Base-by-base conservation (phyloP, 2,888 invertebrate genomes). In the Osmoderma eremita region DNA sequence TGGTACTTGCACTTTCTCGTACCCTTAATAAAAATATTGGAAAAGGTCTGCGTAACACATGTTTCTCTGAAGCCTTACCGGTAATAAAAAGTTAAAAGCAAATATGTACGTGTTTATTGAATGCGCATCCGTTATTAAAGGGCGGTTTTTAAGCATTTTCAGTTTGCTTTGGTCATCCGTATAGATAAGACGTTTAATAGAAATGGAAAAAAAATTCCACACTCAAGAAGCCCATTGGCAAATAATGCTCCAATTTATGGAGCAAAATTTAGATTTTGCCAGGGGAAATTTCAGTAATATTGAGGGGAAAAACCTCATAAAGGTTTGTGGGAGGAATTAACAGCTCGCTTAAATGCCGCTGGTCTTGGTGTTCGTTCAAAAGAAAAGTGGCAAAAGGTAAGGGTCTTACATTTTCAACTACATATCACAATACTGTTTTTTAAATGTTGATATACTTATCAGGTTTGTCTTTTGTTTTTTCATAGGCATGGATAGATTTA, bases 341-440 rank as follows among this genome's bases (percentile, higher is more conserved):
- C 30, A 24, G 24, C 5, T 4, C 1, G 10, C n/a, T 50, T 50
- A 50, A 50, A 50, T 50, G 5, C 50, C 1, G 50, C 50, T 12
- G 50, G 50, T 22, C 50, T 50, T 24, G 50, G 50, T 24, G 50
- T 50, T n/a, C 22, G 50, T 6, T n/a, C 50, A 13, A 50, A 12
- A 50, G 50, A 50, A 30, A 50, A 50, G 12, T 22, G 50, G 24
- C 22, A 50, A 50, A 50, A 50, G 18, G 48, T 50, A 24, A 22
- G 22, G 3, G 6, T 20, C 1, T 12, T 50, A 50, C 10, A 13
- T 22, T 50, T 13, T 24, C 24, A 22, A 12, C 22, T 24, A 12
- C 22, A 24, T 24, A 24, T 24, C 24, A 24, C 24, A 24, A 24
- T 24, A 24, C 24, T 24, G 24, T 24, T 24, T 24, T 24, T 24